A percentile compares a stretch with the other conserved stretches of the same genome.
phyloP scores from a whole-genome alignment of 2,113 vertebrate genomes.

The Stigmatopora argus region DNA sequence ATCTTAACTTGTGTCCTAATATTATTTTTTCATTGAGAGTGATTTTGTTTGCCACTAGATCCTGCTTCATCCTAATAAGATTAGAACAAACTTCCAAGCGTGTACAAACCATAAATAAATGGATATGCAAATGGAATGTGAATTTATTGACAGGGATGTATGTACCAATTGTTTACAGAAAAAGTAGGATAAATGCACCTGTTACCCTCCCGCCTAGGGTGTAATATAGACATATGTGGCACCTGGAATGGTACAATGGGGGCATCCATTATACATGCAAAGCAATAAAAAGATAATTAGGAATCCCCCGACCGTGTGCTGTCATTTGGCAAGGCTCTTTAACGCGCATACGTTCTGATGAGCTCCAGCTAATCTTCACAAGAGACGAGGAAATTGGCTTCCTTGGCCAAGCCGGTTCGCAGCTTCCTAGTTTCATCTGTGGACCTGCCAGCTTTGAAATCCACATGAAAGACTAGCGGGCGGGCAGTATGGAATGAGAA shows the following conservation, averaged over 20 bases:
- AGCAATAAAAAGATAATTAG: conserved; percentile 71
- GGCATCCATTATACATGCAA: conserved; percentile 67
- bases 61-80: conserved; percentile 37
- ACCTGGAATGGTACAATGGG: conserved; percentile 64
- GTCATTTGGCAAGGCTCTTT: conserved; percentile 68
- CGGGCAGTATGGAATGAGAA: conserved; percentile 12
- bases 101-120: not conserved
- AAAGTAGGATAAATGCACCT: conserved; percentile 51
- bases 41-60: not conserved
- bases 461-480: conserved; percentile 49
- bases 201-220: conserved; percentile 34
- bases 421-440: conserved; percentile 54
- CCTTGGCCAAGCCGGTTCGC: conserved; percentile 38
- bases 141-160: not conserved
- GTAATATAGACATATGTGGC: conserved; percentile 56
- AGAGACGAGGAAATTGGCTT: conserved; percentile 62
- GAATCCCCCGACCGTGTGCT: conserved; percentile 63
- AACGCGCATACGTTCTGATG: conserved; percentile 69
- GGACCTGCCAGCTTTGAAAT: conserved; percentile 57
- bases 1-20: conserved; percentile 1
- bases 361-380: conserved; percentile 67
- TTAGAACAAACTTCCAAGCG: not conserved
- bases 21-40: conserved; percentile 25
- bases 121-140: conserved; percentile 8
- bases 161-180: conserved; percentile 6